Conservation (phyloP, 2,888 invertebrate genomes). For the Lomographa bimaculata region DNA sequence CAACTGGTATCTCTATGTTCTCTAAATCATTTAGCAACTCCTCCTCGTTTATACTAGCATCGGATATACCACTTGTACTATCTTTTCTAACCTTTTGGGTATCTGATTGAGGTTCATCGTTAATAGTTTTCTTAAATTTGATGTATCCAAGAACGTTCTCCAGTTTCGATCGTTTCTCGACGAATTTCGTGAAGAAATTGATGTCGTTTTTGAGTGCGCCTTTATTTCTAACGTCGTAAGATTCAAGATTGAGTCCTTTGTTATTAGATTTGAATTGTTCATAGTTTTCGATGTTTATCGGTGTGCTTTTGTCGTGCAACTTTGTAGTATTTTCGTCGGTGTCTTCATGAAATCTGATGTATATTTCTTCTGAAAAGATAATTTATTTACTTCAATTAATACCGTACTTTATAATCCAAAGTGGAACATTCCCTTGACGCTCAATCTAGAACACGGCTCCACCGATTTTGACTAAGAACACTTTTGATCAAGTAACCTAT, state of each 20-base stretch:
- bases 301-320: background rate
- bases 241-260: too few species aligned
- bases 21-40: conserved; percentile 52
- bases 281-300: background rate
- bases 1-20: conserved; percentile 54
- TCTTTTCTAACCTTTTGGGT: conserved; percentile 16
- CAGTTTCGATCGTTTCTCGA: conserved; percentile 56
- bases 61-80: conserved; percentile 34
- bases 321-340: background rate
- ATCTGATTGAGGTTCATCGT: too few species aligned
- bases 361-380: conserved; percentile 4
- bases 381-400: too few species aligned
- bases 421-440: too few species aligned
- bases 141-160: conserved; percentile 54
- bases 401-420: too few species aligned
- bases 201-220: conserved; percentile 27
- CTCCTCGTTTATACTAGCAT: conserved; percentile 48
- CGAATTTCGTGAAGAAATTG: conserved; percentile 39
- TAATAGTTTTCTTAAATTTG: conserved; percentile 35
- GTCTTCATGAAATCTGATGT: background rate
- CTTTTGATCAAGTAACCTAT: too few species aligned
- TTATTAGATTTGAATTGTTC: background rate
- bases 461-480: too few species aligned
- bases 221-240: too few species aligned
- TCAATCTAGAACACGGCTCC: too few species aligned